phyloP scores from a whole-genome alignment of 2,113 vertebrate genomes.

The Sinocyclocheilus rhinocerous region DNA sequence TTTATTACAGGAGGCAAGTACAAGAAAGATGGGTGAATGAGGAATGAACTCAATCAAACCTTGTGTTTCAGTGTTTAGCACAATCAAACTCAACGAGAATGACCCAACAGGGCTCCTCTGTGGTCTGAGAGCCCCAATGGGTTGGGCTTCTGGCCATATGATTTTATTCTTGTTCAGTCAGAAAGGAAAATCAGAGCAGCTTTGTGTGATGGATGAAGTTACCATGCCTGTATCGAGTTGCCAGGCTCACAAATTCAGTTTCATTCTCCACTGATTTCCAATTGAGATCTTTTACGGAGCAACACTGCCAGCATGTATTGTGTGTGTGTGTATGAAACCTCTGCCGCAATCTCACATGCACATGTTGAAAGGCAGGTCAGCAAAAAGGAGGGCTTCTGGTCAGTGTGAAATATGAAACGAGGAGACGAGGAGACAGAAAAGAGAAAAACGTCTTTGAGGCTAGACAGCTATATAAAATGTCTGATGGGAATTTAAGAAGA shows the following conservation, averaged over 20 bases:
- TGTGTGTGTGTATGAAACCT: not conserved
- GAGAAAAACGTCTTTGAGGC: no score
- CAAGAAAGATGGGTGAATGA: slow-evolving; percentile 26
- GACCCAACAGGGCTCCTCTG: slow-evolving; percentile 19
- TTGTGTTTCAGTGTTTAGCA: slow-evolving; percentile 35
- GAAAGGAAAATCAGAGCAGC: slow-evolving; percentile 60
- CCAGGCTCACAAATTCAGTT: slow-evolving; percentile 50
- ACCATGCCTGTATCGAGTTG: slow-evolving; percentile 51
- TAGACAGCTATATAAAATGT: not conserved
- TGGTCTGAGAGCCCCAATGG: slow-evolving; percentile 20
- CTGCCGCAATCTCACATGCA: slow-evolving; percentile 8
- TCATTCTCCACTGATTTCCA: slow-evolving; percentile 45
- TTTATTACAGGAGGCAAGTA: slow-evolving; percentile 26
- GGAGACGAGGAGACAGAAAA: not conserved
- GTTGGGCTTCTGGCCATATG: slow-evolving; percentile 44
- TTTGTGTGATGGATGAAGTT: slow-evolving; percentile 57
- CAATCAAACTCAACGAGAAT: slow-evolving; percentile 47
- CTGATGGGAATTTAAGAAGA: not conserved
- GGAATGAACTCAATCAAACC: slow-evolving; percentile 47
- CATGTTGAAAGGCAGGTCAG: slow-evolving; percentile 15
- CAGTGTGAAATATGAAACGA: slow-evolving; percentile 36
- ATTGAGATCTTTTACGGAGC: slow-evolving; percentile 33
- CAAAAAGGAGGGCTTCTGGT: slow-evolving; percentile 9
- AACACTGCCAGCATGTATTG: not conserved
- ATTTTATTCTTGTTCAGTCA: slow-evolving; percentile 62